Percentiles rank a stretch among this genome's conserved stretches.
Evolutionary conservation across 2,113 vertebrate genomes (phyloP).

Genomic region (Formicarius rufipectus): DNA sequence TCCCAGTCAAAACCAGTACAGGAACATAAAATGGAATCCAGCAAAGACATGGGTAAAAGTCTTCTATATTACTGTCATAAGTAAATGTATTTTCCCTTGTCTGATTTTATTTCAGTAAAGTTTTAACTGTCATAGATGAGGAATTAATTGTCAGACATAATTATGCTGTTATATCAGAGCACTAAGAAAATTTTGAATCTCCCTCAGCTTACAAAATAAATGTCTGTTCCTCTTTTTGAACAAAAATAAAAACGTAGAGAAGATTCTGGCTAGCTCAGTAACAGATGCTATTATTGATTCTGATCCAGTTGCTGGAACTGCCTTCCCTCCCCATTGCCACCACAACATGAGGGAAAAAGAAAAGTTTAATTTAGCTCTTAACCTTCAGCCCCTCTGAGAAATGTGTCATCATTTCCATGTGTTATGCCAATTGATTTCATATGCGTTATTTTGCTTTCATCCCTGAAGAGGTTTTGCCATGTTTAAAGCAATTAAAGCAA

Average conservation of each 20-base stretch:
- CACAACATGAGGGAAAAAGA: not conserved
- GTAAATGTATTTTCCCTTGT: not conserved
- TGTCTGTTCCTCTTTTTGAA: not conserved
- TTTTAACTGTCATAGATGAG: not conserved
- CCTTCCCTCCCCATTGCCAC: not conserved
- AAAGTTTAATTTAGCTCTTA: slow-evolving; percentile 16
- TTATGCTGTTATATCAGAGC: not conserved
- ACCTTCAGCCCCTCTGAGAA: not conserved
- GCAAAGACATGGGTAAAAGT: not conserved
- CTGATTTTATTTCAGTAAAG: not conserved
- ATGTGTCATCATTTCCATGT: not conserved
- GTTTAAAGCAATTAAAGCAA: not conserved
- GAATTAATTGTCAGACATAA: not conserved
- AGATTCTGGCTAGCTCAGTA: not conserved
- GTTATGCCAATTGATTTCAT: slow-evolving; percentile 25
- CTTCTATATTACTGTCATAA: not conserved
- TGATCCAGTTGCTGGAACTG: not conserved
- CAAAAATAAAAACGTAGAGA: not conserved
- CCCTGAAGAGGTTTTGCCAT: not conserved
- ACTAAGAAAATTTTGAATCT: not conserved
- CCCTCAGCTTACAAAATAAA: not conserved
- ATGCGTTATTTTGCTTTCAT: not conserved
- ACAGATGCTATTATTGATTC: not conserved
- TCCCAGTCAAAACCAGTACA: not conserved
- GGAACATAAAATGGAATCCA: not conserved